A percentile compares a stretch with the other conserved stretches of the same genome.
Conservation (phyloP, 2,113 vertebrate species). For the Stercorarius parasiticus region DNA sequence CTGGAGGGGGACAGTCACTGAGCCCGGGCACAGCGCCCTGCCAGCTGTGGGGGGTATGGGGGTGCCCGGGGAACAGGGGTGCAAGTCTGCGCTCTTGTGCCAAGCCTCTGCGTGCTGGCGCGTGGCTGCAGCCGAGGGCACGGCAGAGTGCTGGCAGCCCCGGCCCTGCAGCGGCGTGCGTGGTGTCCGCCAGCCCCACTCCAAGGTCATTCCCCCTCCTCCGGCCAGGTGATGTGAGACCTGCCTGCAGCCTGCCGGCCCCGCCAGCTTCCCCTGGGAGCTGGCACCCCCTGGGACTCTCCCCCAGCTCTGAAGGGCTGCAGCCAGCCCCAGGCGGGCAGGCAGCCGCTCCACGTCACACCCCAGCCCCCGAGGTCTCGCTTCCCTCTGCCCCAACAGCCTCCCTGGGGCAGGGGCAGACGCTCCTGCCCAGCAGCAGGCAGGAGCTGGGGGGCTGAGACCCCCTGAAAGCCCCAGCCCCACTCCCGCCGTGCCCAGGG, state of each 20-base stretch:
- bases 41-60: accelerated
- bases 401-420: not conserved
- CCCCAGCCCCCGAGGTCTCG: accelerated
- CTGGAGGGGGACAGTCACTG: not conserved
- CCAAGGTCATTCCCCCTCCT: not conserved
- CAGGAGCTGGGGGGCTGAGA: not conserved
- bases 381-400: not conserved
- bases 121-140: not conserved
- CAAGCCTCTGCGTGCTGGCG: accelerated
- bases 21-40: not conserved
- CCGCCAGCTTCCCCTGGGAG: not conserved
- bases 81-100: accelerated
- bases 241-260: not conserved
- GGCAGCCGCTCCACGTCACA: not conserved
- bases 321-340: not conserved
- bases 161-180: accelerated
- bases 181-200: not conserved
- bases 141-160: accelerated
- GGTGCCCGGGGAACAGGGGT: not conserved
- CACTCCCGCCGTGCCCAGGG: accelerated
- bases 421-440: not conserved
- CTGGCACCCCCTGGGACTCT: not conserved
- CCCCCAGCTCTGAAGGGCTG: not conserved
- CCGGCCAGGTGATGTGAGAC: not conserved
- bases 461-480: not conserved